Base-by-base conservation (phyloP, 1,140 invertebrate species). In the Phthorimaea operculella region DNA sequence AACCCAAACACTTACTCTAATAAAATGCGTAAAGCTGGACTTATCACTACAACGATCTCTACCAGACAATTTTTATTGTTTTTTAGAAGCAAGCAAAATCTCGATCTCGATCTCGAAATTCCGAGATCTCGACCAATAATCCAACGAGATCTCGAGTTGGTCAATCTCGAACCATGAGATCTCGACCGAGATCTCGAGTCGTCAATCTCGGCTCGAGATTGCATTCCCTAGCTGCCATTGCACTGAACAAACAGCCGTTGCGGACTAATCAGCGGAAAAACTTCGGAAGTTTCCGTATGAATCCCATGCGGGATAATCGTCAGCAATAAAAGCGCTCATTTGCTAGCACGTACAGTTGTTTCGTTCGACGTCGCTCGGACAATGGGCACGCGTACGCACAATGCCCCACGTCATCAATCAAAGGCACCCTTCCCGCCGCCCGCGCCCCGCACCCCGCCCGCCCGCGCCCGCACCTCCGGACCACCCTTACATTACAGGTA, bases 371-470 rank as follows among this genome's bases (percentile, higher is more conserved):
- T 60, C 63, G 57, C 56, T 70, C 66, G 70, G 78, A 81, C 76
- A 83, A 79, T 79, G 71, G 69, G 64, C 66, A 62, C 68, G 59
- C 58, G 67, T 70, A 70, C 71, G 70, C 68, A 77, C 70, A 79
- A 78, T 74, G 70, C 70, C 62, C 69, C 66, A 49, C 70, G 67
- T 81, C 80, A 81, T 83, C 80, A 81, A 83, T 83, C 80, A 83
- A 74, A 67, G 64, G 59, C 50, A 34, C 64, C 55, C 59, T 54
- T 57, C 50, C 65, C 66, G 68, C 67, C 62, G 62, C 49, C 56
- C 7, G 11, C 21, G 53, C 42, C 51, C 33, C 12, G n/a, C 33
- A 45, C 17, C 52, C 60, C 45, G 50, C 59, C 59, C 21, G 60
- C 60, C 51, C 51, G 48, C 64, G 54, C 55, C 54, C 57, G 15